Conservation (phyloP, 2,113 vertebrate species). For the Panthera uncia region DNA sequence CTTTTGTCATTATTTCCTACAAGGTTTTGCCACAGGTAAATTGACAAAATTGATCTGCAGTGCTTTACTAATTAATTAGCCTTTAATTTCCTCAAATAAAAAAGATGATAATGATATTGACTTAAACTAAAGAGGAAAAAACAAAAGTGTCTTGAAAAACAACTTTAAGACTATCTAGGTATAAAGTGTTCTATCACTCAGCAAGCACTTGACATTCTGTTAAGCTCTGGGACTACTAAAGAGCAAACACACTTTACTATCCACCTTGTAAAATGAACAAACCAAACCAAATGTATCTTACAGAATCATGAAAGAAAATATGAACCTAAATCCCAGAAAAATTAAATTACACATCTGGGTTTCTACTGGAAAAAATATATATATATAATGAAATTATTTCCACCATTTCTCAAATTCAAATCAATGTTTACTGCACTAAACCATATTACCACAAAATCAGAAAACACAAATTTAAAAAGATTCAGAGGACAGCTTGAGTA, state of each 20-base stretch:
- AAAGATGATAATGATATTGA: background rate
- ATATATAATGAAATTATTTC: constrained; percentile 25
- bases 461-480: constrained; percentile 50
- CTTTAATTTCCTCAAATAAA: constrained; percentile 52
- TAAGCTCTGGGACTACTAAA: constrained; percentile 13
- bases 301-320: constrained; percentile 42
- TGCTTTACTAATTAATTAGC: constrained; percentile 13
- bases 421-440: background rate
- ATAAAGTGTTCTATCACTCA: background rate
- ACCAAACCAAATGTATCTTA: background rate
- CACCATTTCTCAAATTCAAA: background rate
- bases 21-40: background rate
- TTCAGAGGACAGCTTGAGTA: background rate
- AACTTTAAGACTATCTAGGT: background rate
- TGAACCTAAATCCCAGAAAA: constrained; percentile 13
- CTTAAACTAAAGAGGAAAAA: background rate
- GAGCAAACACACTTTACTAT: background rate
- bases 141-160: background rate
- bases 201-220: background rate
- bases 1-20: constrained; percentile 1
- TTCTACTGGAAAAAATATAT: background rate
- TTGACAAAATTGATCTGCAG: background rate
- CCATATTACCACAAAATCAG: background rate
- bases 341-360: background rate
- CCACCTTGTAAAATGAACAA: constrained; percentile 29